These are phyloP conservation scores for Ametastegia equiseti DNA, from an alignment of 2,888 invertebrate species.

Conservation along the genomic window DNA sequence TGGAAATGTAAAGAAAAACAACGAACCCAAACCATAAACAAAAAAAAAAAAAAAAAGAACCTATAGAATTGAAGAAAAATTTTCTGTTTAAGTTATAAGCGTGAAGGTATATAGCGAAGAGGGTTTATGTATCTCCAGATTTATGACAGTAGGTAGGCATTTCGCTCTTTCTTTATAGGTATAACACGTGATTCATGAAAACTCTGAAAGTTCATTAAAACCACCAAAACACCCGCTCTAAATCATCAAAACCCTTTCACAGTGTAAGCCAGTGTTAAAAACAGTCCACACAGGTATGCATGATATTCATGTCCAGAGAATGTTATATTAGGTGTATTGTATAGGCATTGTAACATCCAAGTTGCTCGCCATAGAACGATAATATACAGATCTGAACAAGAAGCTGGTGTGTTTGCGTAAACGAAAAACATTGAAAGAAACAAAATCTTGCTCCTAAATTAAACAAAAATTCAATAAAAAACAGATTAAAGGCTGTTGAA, in stretches of 20 bases:
- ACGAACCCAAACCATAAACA: too few species aligned
- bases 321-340: too few species aligned
- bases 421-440: not conserved
- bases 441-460: too few species aligned
- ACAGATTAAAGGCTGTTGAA: not conserved
- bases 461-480: not conserved
- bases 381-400: too few species aligned
- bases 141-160: not conserved
- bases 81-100: too few species aligned
- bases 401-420: not conserved
- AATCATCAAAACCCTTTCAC: slow-evolving; percentile 10
- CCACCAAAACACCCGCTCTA: not conserved
- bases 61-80: too few species aligned
- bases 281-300: too few species aligned
- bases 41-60: too few species aligned
- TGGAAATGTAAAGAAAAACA: too few species aligned
- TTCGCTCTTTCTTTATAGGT: not conserved
- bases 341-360: not conserved
- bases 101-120: too few species aligned
- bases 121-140: too few species aligned
- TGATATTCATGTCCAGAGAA: not conserved
- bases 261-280: not conserved
- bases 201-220: not conserved
- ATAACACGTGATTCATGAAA: not conserved
- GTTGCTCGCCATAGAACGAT: slow-evolving; percentile 4